Evolutionary conservation across 2,113 vertebrate genomes (phyloP).

Genomic region (Amazona guildingii): DNA sequence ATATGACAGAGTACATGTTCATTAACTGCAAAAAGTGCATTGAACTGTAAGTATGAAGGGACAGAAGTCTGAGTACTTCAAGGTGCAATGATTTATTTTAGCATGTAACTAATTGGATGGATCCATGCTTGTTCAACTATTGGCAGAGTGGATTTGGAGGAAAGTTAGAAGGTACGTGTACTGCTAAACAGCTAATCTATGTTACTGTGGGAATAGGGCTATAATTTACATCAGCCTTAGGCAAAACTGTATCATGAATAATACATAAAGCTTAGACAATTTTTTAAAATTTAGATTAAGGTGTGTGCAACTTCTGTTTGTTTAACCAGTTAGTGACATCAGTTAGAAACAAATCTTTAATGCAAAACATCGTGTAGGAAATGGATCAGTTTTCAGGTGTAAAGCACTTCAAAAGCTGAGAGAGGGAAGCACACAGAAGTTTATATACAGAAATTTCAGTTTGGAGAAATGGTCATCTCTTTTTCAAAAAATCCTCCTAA

Average conservation of each 20-base stretch:
- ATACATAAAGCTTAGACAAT: background rate
- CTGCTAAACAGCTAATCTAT: background rate
- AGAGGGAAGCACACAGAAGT: background rate
- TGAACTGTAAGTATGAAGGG: background rate
- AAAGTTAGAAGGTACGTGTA: background rate
- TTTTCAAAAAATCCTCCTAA: background rate
- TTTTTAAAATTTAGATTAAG: background rate
- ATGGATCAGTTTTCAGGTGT: background rate
- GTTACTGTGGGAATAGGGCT: background rate
- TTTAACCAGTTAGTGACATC: background rate
- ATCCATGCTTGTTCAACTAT: background rate
- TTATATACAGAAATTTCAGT: background rate
- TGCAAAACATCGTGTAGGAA: background rate
- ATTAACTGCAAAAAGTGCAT: background rate
- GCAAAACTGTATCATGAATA: background rate
- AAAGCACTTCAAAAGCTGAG: background rate
- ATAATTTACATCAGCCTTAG: constrained; percentile 17
- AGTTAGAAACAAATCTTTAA: background rate
- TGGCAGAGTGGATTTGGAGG: background rate
- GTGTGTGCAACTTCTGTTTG: background rate
- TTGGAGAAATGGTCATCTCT: background rate
- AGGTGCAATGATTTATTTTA: background rate
- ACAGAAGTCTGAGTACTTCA: background rate
- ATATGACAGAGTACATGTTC: background rate
- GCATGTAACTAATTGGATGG: background rate